Conservation (phyloP, 2,888 invertebrate genomes). For the Caenorhabditis parvicauda region DNA sequence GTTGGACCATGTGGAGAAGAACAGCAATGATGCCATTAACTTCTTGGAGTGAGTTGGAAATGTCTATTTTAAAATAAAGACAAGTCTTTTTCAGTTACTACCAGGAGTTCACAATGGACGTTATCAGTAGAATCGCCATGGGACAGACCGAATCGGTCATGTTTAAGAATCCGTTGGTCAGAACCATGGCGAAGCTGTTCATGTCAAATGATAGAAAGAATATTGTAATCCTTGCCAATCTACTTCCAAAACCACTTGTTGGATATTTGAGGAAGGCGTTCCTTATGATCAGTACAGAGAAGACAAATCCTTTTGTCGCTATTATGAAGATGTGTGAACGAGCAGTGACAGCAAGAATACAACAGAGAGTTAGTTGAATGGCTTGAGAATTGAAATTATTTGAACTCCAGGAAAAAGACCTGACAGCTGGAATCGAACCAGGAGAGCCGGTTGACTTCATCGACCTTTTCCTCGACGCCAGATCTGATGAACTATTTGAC, state of each 20-base stretch:
- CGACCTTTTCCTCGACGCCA: conserved; percentile 44
- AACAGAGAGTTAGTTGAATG: no score
- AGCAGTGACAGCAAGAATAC: conserved; percentile 9
- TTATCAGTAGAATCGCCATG: conserved; percentile 67
- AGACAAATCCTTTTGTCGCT: no score
- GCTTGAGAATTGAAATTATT: no score
- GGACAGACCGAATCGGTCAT: conserved; percentile 46
- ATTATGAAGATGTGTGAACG: background rate
- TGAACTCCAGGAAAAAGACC: conserved; percentile 16
- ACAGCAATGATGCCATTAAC: conserved; percentile 62
- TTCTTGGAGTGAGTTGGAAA: no score
- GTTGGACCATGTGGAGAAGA: conserved; percentile 61
- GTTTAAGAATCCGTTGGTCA: conserved; percentile 27
- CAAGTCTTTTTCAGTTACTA: conserved; percentile 52
- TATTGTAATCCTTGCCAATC: no score
- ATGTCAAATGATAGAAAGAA: no score
- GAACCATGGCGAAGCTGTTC: no score
- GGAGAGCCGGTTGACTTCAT: conserved; percentile 40
- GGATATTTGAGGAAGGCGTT: no score
- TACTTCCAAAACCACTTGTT: no score
- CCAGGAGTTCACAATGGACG: conserved; percentile 67
- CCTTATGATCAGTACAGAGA: no score
- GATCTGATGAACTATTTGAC: conserved; percentile 27
- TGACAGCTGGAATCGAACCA: conserved; percentile 10
- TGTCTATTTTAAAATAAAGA: background rate